Percentiles rank a stretch among this genome's conserved stretches.
Evolutionary conservation across 2,888 invertebrate species (phyloP).

Genomic region (Harpagoxenus sublaevis): DNA sequence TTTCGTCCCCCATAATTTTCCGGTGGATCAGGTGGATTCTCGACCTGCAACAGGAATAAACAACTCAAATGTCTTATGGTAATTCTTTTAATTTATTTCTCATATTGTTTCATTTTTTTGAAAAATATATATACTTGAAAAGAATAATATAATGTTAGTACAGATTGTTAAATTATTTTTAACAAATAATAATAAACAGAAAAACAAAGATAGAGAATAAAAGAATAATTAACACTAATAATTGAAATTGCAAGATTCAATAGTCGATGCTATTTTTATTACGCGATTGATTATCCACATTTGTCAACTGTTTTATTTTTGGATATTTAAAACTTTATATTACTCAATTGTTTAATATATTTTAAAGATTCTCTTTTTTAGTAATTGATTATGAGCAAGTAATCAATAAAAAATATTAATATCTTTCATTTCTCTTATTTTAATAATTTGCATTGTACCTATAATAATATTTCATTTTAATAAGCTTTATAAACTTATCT

Average conservation of each 20-base stretch:
- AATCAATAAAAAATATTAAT: neutral
- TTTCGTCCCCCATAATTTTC: conserved; percentile 87
- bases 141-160: too few species aligned
- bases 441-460: neutral
- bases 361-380: neutral
- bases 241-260: neutral
- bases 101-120: neutral
- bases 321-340: neutral
- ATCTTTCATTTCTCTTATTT: neutral
- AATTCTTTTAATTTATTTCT: neutral
- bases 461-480: neutral
- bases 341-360: neutral
- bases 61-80: neutral
- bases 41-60: conserved; percentile 74
- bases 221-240: neutral
- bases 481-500: neutral
- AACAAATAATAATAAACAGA: too few species aligned
- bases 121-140: neutral
- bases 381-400: too few species aligned
- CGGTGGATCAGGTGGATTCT: conserved; percentile 84
- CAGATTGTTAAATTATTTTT: too few species aligned
- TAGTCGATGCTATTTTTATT: neutral
- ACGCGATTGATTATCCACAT: neutral
- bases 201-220: too few species aligned
- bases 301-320: neutral